These are phyloP conservation scores for Leptopilina boulardi DNA, from an alignment of 1,140 invertebrate genomes.

Conservation along the genomic window DNA sequence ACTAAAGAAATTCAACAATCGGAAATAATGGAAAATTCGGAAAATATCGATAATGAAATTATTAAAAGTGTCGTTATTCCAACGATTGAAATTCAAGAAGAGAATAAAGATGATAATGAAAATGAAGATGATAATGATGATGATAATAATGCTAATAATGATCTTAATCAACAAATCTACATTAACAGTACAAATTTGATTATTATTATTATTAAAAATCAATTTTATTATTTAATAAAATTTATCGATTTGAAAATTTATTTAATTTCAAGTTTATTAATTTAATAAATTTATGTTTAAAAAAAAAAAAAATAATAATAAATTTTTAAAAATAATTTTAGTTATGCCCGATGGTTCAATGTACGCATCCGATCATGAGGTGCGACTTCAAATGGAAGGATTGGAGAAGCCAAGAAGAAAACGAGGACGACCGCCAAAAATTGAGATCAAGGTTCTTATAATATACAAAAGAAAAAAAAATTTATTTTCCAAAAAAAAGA, in stretches of 20 bases:
- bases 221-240: conserved; percentile 44
- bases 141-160: conserved; percentile 30
- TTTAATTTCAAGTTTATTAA: no score
- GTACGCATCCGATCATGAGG: conserved; percentile 77
- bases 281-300: no score
- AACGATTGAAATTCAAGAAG: background rate
- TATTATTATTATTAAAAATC: background rate
- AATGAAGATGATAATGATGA: conserved; percentile 9
- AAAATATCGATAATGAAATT: conserved; percentile 62
- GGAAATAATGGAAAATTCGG: conserved; percentile 38
- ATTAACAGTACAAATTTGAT: conserved; percentile 43
- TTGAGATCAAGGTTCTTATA: conserved; percentile 43
- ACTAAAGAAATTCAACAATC: conserved; percentile 48
- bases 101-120: background rate
- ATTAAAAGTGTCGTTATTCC: conserved; percentile 67
- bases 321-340: conserved; percentile 55
- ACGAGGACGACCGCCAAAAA: conserved; percentile 82
- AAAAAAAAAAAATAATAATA: background rate
- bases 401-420: conserved; percentile 81
- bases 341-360: conserved; percentile 77
- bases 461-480: conserved; percentile 45
- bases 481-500: conserved; percentile 20
- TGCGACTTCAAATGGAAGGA: conserved; percentile 79
- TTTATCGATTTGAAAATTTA: no score
- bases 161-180: conserved; percentile 14